phyloP scores from a whole-genome alignment of 2,888 invertebrate genomes.

The Tetrapedia diversipes region DNA sequence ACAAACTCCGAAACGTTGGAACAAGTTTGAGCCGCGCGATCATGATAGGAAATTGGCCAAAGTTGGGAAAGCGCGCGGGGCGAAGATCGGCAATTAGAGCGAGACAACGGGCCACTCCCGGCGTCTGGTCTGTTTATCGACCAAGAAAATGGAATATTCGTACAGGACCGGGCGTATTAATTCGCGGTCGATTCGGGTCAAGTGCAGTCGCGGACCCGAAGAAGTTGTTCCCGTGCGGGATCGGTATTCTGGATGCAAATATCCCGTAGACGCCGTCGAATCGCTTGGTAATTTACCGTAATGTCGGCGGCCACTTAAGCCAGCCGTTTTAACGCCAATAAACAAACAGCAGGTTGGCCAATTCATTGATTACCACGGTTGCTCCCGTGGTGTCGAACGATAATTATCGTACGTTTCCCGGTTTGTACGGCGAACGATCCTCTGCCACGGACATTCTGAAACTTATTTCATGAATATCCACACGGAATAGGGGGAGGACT shows the following conservation, averaged over 20 bases:
- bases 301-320: slow-evolving; percentile 67
- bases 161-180: slow-evolving; percentile 49
- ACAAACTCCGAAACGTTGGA: neutral
- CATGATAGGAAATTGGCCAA: neutral
- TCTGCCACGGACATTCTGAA: neutral
- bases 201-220: slow-evolving; percentile 57
- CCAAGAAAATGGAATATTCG: slow-evolving; percentile 41
- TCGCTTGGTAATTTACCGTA: slow-evolving; percentile 71
- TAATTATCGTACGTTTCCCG: slow-evolving; percentile 31
- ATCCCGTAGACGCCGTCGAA: slow-evolving; percentile 65
- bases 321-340: slow-evolving; percentile 53
- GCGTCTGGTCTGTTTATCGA: slow-evolving; percentile 17
- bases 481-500: too few species aligned
- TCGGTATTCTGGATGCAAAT: slow-evolving; percentile 68
- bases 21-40: neutral
- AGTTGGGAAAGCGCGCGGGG: too few species aligned
- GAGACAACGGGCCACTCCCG: slow-evolving; percentile 30
- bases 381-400: slow-evolving; percentile 3
- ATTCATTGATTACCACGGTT: slow-evolving; percentile 32
- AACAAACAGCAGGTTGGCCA: slow-evolving; percentile 22
- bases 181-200: slow-evolving; percentile 65
- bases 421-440: neutral
- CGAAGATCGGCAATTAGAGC: slow-evolving; percentile 29
- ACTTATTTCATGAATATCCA: neutral
- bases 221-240: slow-evolving; percentile 54